Evolutionary conservation across 2,888 invertebrate species (phyloP), one percentile per base, ranked within the genome.

Genomic region (Agrochola macilenta): DNA sequence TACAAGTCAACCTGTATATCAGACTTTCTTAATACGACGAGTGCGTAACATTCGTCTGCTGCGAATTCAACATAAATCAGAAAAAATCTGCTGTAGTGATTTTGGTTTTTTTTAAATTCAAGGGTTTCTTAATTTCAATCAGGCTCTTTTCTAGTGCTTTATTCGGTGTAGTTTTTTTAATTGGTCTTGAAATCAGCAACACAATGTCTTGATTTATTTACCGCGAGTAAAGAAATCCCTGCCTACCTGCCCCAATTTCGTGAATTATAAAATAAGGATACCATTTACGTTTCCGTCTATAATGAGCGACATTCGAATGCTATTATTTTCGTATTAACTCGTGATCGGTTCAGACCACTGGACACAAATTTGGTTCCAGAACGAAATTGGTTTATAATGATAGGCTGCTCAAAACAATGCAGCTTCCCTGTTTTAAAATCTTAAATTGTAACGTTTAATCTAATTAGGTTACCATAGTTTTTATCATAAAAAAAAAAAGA

Each of bases 281-380:
- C 86, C 89, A 91, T 93, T 94, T 93, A 93, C 86, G 88, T 91
- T 92, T 91, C 92, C 90, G 85, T 85, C 89, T 87, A 92, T 94
- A 94, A 95, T 94, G 91, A 94, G 91, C 89, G 90, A 92, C 91
- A 93, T 94, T 93, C 93, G 91, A 92, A 93, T 91, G 93, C 93
- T 94, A 95, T 96, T 96, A 96, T 96, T 94, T 95, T 95, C 95
- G 89, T 93, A 96, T 96, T 96, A 96, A 93, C 92, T 93, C 90
- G 89, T 92, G 93, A 95, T 95, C 92, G 94, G 92, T 93, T 91
- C 90, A 89, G 91, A 93, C 94, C 94, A 93, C 94, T 92, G 94
- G 92, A 91, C 90, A 91, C 85, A 86, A 89, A 92, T 91, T 91
- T 92, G 93, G 93, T 92, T 91, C 86, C 88, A 89, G 88, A 88